These are phyloP conservation scores for Eupithecia abbreviata DNA, from an alignment of 2,888 invertebrate genomes.

Conservation along the genomic window DNA sequence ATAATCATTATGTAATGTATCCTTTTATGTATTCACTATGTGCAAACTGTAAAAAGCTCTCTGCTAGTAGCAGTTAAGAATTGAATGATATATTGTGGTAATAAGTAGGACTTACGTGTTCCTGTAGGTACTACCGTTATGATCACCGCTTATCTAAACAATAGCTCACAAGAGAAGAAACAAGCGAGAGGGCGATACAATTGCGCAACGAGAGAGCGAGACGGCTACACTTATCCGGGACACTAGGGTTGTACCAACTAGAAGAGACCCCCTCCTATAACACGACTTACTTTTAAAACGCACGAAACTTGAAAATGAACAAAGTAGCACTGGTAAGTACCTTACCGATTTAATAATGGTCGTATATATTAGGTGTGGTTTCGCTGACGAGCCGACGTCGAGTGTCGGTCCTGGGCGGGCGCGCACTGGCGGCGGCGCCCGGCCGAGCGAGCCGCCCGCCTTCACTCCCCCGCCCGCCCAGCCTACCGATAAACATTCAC, in stretches of 20 bases:
- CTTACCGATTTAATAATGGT: constrained; percentile 81
- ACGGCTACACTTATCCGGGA: constrained; percentile 54
- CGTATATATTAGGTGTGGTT: constrained; percentile 76
- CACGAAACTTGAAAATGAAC: background rate
- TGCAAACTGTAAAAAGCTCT: background rate
- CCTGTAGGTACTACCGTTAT: constrained; percentile 64
- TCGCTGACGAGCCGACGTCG: constrained; percentile 84
- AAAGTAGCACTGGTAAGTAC: constrained; percentile 60
- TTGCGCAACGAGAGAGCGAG: constrained; percentile 72
- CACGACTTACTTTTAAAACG: background rate
- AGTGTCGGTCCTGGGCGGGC: constrained; percentile 82
- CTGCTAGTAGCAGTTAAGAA: background rate
- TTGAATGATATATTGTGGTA: background rate
- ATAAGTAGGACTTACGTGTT: constrained; percentile 68
- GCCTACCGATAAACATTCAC: constrained; percentile 65
- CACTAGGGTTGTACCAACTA: constrained; percentile 1
- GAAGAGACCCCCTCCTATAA: background rate
- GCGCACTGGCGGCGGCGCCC: constrained; percentile 74
- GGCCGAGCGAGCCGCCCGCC: constrained; percentile 54
- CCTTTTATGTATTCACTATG: background rate
- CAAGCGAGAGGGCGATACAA: constrained; percentile 61
- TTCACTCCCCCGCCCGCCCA: constrained; percentile 59
- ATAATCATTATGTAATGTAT: background rate
- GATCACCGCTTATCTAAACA: constrained; percentile 61
- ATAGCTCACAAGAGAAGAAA: constrained; percentile 68